Percentiles rank a stretch among this genome's conserved stretches.
These are phyloP conservation scores for Leptonema lineaticorne DNA, from an alignment of 1,140 invertebrate species.

Conservation along the genomic window DNA sequence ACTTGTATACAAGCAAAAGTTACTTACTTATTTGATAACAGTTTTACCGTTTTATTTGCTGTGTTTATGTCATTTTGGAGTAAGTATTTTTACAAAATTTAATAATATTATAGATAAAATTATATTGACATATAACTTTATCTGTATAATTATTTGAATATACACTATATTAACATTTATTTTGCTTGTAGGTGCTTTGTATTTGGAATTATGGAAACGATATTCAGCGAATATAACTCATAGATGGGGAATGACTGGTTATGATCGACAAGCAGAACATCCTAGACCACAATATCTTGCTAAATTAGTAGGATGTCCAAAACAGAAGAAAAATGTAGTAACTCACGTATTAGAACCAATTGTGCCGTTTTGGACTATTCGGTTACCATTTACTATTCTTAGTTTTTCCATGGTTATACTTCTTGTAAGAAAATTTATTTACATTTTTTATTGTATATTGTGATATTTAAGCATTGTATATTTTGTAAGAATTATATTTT, in stretches of 20 bases:
- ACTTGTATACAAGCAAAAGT: constrained; percentile 85
- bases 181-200: constrained; percentile 67
- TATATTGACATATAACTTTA: constrained; percentile 6
- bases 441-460: not conserved
- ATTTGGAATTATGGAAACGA: constrained; percentile 93
- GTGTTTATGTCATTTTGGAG: constrained; percentile 97
- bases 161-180: not conserved
- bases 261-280: constrained; percentile 85
- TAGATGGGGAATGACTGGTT: constrained; percentile 86
- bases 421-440: constrained; percentile 25
- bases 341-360: constrained; percentile 36
- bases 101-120: constrained; percentile 1
- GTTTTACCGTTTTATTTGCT: constrained; percentile 90
- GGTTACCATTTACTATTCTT: constrained; percentile 34
- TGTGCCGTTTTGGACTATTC: constrained; percentile 38
- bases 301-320: constrained; percentile 32
- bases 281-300: constrained; percentile 64
- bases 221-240: constrained; percentile 89
- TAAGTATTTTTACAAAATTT: constrained; percentile 48
- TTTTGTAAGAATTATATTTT: too few relatives aligned
- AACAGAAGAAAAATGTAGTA: constrained; percentile 35
- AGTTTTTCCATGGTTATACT: constrained; percentile 37
- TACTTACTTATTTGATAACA: constrained; percentile 95
- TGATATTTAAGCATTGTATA: not conserved
- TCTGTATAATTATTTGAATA: not conserved